A percentile compares a stretch with the other conserved stretches of the same genome.
These are phyloP conservation scores for Polyergus mexicanus DNA, from an alignment of 1,140 invertebrate species.

Conservation along the genomic window DNA sequence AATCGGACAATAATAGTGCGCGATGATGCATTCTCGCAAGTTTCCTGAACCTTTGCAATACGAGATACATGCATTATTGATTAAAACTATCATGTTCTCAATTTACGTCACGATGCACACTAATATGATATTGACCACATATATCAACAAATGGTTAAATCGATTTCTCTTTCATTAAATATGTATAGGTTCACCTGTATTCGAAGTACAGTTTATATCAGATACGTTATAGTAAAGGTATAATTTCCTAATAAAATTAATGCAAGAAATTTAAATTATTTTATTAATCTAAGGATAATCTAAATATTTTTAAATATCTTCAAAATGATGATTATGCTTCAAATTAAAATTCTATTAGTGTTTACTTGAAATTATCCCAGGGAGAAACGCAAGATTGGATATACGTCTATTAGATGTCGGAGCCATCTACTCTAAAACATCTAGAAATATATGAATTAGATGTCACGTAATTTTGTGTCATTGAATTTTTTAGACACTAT, in stretches of 20 bases:
- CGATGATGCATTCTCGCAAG: not conserved
- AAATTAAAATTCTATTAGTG: not conserved
- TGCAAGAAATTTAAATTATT: not conserved
- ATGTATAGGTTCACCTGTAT: slow-evolving; percentile 2
- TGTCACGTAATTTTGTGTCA: too few species aligned
- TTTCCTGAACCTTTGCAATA: not conserved
- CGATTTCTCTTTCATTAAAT: slow-evolving; percentile 21
- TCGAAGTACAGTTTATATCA: not conserved
- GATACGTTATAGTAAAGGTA: not conserved
- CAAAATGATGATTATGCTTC: not conserved
- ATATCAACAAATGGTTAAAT: slow-evolving; percentile 38
- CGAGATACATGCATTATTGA: not conserved
- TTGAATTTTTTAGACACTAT: too few species aligned
- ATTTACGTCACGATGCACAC: not conserved
- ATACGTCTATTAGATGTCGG: too few species aligned
- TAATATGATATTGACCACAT: not conserved
- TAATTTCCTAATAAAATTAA: not conserved
- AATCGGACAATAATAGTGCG: not conserved
- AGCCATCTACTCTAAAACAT: too few species aligned
- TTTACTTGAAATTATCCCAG: not conserved
- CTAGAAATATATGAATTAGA: too few species aligned
- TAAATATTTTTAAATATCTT: not conserved
- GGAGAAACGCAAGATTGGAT: too few species aligned
- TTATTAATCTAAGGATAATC: not conserved
- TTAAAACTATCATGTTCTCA: not conserved